phyloP scores from a whole-genome alignment of 2,113 vertebrate species.

The Ramphastos sulfuratus region DNA sequence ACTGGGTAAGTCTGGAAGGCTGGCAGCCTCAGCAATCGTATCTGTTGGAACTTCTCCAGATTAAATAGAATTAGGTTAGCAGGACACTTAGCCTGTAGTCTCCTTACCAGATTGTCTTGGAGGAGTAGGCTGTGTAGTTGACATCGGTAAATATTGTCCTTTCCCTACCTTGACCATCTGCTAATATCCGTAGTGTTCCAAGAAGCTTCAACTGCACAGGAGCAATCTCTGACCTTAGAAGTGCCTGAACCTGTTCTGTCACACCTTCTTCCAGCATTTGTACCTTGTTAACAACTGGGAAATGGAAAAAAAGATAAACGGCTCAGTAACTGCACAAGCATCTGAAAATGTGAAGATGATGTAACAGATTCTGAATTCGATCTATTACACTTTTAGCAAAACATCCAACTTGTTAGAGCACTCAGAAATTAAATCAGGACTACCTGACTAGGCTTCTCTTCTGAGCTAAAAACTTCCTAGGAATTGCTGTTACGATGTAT shows the following conservation, averaged over 20 bases:
- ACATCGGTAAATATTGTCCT: not conserved
- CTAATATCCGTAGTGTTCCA: constrained; percentile 84
- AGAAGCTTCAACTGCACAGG: constrained; percentile 87
- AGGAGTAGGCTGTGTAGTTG: fast-evolving
- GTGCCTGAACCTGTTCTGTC: constrained; percentile 77
- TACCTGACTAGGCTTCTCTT: not conserved
- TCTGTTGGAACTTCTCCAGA: not conserved
- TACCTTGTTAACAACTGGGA: constrained; percentile 80
- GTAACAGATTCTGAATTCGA: not conserved
- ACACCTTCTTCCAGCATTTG: constrained; percentile 83
- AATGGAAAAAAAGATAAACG: not conserved
- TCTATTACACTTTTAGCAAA: not conserved
- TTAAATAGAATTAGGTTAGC: not conserved
- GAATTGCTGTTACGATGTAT: not conserved
- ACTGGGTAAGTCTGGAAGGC: not conserved
- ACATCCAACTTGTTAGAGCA: not conserved
- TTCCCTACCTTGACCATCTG: constrained; percentile 84
- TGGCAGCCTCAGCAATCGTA: not conserved
- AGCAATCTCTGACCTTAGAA: constrained; percentile 84
- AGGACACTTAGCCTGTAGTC: not conserved
- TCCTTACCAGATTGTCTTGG: not conserved
- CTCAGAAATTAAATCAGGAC: not conserved
- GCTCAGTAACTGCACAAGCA: not conserved
- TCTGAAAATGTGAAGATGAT: not conserved
- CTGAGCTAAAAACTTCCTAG: not conserved